phyloP scores from a whole-genome alignment of 2,113 vertebrate species.

The Triplophysa tibetana region DNA sequence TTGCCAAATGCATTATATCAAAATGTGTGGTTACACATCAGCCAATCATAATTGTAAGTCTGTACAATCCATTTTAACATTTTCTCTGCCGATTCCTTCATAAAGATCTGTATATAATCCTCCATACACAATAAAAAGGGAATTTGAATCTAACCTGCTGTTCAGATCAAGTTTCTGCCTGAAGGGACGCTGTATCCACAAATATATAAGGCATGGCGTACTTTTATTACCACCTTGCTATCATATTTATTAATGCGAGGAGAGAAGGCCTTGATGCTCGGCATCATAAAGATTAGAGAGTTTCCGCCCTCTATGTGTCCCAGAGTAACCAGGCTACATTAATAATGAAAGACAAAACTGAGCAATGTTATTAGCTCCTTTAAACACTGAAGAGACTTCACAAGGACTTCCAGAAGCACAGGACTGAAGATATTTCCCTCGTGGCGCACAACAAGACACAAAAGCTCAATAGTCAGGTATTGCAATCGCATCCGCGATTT shows the following conservation, averaged over 20 bases:
- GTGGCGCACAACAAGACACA: conserved; percentile 33
- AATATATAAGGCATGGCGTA: background rate
- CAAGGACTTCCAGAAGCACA: conserved; percentile 40
- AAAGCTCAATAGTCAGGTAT: conserved; percentile 41
- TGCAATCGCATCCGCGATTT: conserved; percentile 38
- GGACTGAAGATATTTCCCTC: conserved; percentile 40
- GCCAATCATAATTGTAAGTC: no score
- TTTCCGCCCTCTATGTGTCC: conserved; percentile 43
- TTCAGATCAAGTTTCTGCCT: conserved; percentile 11
- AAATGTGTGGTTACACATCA: no score
- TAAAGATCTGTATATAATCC: conserved; percentile 7
- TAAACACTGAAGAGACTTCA: conserved; percentile 41
- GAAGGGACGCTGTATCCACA: conserved; percentile 10
- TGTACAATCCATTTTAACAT: background rate
- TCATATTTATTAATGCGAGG: conserved; percentile 38
- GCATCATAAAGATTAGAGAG: conserved; percentile 45
- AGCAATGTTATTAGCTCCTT: conserved; percentile 48
- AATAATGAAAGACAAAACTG: conserved; percentile 53
- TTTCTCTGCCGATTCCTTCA: background rate
- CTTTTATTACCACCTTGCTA: conserved; percentile 44
- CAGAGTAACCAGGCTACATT: conserved; percentile 36
- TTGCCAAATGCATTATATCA: no score
- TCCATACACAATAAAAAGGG: background rate
- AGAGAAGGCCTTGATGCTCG: conserved; percentile 40
- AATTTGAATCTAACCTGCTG: background rate